Conservation (phyloP, 1,140 invertebrate genomes). For the Drosophila insularis region DNA sequence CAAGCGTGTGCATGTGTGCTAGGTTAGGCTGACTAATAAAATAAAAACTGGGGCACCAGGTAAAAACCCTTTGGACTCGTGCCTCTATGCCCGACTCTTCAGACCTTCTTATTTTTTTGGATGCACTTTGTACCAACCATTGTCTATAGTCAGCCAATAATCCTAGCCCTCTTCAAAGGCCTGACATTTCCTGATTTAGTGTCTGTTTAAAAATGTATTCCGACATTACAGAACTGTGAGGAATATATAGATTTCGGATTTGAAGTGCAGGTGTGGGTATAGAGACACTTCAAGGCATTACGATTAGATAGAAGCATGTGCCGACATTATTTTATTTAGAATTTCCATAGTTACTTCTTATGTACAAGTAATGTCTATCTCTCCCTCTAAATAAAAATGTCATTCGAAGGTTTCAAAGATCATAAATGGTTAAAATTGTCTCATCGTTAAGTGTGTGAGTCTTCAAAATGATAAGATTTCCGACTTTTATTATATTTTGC, state of each 20-base stretch:
- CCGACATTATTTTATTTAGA: conserved; percentile 11
- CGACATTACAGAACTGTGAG: conserved; percentile 39
- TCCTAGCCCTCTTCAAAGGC: neutral
- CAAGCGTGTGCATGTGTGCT: conserved; percentile 17
- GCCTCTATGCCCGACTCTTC: neutral
- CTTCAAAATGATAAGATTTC: too few relatives aligned
- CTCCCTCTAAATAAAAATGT: neutral
- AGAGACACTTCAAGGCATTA: conserved; percentile 45
- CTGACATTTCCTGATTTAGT: conserved; percentile 21
- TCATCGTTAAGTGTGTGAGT: neutral
- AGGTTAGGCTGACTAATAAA: conserved; percentile 24
- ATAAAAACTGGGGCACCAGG: neutral
- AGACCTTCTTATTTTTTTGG: neutral
- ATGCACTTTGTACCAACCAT: neutral
- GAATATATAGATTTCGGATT: neutral
- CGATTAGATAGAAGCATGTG: conserved; percentile 72
- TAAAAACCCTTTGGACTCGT: neutral
- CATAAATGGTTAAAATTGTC: neutral
- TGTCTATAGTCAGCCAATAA: neutral
- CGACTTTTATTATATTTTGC: neutral
- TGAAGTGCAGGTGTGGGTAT: conserved; percentile 47
- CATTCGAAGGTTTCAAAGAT: neutral
- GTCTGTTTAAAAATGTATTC: conserved; percentile 43
- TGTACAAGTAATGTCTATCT: neutral
- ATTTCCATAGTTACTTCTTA: conserved; percentile 26